phyloP scores from a whole-genome alignment of 2,888 invertebrate species.

The Stramonita haemastoma region DNA sequence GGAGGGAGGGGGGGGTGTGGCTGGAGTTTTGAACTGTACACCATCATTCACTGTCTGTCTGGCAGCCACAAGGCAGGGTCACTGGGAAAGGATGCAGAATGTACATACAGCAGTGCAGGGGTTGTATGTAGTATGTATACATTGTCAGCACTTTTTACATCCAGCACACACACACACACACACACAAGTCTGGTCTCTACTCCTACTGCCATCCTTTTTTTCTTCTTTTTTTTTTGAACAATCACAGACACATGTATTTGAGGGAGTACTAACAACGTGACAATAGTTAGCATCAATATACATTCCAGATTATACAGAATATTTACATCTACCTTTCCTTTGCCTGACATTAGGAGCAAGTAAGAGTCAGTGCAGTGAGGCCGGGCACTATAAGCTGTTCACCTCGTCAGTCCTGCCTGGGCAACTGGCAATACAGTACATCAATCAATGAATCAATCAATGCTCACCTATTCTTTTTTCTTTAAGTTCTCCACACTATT shows the following conservation, averaged over 20 bases:
- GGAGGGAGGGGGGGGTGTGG: neutral
- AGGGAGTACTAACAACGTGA: neutral
- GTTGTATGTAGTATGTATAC: neutral
- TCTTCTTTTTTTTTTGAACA: neutral
- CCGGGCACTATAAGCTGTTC: too few relatives aligned
- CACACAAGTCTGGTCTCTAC: neutral
- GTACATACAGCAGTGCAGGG: neutral
- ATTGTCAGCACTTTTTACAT: constrained; percentile 18
- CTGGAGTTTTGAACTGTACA: constrained; percentile 26
- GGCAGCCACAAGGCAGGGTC: neutral
- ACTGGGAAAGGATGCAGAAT: neutral
- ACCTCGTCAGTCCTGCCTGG: too few relatives aligned
- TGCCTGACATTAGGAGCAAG: too few relatives aligned
- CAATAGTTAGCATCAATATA: neutral
- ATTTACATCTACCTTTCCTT: neutral
- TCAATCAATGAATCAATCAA: too few relatives aligned
- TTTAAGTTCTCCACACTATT: too few relatives aligned
- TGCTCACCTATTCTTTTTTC: too few relatives aligned
- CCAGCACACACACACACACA: neutral
- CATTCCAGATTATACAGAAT: constrained; percentile 18
- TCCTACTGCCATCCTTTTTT: constrained; percentile 23
- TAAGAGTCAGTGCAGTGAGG: too few relatives aligned
- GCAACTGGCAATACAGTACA: too few relatives aligned
- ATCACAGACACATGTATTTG: constrained; percentile 14
- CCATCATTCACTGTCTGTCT: constrained; percentile 4